Percentiles rank a stretch among this genome's conserved stretches.
Conservation (phyloP, 2,888 invertebrate species). For the Hemicrepidius hirtus region DNA sequence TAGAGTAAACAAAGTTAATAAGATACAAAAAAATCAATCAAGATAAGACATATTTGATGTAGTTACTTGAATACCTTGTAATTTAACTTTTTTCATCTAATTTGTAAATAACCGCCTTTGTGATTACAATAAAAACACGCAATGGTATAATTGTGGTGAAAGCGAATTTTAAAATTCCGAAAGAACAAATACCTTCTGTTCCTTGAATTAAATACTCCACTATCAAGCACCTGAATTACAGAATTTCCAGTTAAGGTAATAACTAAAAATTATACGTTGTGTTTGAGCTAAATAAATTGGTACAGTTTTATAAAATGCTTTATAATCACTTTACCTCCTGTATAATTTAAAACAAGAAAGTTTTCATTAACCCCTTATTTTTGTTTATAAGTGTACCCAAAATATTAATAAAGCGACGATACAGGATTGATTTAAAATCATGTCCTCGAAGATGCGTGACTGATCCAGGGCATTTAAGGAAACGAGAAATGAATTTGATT, state of each 20-base stretch:
- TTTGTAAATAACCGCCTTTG: not conserved
- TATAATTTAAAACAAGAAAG: conserved; percentile 26
- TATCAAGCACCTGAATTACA: conserved; percentile 6
- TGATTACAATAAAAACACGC: not conserved
- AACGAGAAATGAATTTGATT: no score
- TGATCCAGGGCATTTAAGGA: not conserved
- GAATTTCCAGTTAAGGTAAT: conserved; percentile 33
- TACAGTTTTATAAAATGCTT: conserved; percentile 29
- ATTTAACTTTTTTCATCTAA: not conserved
- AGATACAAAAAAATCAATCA: not conserved
- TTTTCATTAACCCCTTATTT: not conserved
- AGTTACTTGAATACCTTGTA: not conserved
- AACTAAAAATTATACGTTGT: conserved; percentile 37
- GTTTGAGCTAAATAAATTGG: conserved; percentile 34
- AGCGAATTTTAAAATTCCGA: conserved; percentile 3
- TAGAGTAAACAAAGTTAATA: not conserved
- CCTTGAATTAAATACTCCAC: conserved; percentile 4
- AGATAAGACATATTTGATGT: not conserved
- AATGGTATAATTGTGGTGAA: not conserved
- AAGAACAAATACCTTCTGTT: conserved; percentile 16
- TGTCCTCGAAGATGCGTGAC: conserved; percentile 3
- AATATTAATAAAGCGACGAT: conserved; percentile 8
- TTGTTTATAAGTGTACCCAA: conserved; percentile 4
- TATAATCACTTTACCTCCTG: conserved; percentile 21
- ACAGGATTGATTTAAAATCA: not conserved